Evolutionary conservation across 2,888 invertebrate genomes (phyloP).

Genomic region (Cordilura impudica): DNA sequence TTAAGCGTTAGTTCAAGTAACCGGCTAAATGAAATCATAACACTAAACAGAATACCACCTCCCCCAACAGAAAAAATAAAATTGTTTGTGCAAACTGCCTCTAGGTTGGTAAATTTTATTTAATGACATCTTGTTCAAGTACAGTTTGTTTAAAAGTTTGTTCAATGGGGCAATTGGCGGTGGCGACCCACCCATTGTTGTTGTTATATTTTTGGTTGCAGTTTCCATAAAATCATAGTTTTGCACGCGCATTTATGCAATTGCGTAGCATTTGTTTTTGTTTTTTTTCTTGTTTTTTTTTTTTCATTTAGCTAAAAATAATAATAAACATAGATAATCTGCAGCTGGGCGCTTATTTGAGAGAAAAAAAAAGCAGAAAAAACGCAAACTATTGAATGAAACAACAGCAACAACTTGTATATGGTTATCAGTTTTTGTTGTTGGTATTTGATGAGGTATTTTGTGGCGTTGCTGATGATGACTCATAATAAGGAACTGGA

Average conservation of each 20-base stretch:
- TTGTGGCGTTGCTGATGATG: slow-evolving; percentile 31
- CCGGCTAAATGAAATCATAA: too few species aligned
- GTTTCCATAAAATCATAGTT: slow-evolving; percentile 37
- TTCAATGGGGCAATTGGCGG: slow-evolving; percentile 28
- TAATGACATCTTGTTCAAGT: not conserved
- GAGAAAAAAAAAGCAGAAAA: slow-evolving; percentile 5
- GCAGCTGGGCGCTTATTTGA: slow-evolving; percentile 58
- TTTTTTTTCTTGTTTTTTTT: too few species aligned
- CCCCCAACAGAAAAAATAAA: not conserved
- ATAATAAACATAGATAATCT: slow-evolving; percentile 46
- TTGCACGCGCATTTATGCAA: slow-evolving; percentile 56
- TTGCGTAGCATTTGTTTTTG: slow-evolving; percentile 55
- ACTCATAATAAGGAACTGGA: slow-evolving; percentile 38
- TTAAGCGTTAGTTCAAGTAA: too few species aligned
- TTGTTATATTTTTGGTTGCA: slow-evolving; percentile 11
- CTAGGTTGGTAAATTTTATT: not conserved
- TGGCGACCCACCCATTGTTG: slow-evolving; percentile 46
- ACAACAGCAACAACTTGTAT: slow-evolving; percentile 33
- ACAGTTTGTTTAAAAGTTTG: not conserved
- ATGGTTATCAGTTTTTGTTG: slow-evolving; percentile 44
- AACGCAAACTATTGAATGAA: slow-evolving; percentile 45
- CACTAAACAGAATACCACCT: not conserved
- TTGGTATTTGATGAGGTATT: slow-evolving; percentile 45
- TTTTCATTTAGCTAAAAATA: not conserved
- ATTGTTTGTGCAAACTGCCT: not conserved